These are phyloP conservation scores for Malacoraja senta DNA, from an alignment of 2,797 vertebrate species.

Conservation along the genomic window DNA sequence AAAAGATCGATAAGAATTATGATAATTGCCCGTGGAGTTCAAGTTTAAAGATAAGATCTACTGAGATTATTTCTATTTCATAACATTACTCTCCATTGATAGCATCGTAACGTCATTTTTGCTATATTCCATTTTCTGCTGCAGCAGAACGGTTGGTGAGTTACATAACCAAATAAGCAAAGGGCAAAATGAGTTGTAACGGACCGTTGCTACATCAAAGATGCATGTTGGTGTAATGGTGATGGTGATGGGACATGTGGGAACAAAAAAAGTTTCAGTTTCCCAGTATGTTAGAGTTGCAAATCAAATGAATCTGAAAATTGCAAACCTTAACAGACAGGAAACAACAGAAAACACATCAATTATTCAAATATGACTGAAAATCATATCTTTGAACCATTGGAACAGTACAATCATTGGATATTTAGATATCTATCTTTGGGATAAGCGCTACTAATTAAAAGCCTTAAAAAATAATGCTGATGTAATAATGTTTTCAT, in stretches of 20 bases:
- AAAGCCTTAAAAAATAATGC: neutral
- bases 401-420: neutral
- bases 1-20: neutral
- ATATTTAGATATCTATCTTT: neutral
- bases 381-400: neutral
- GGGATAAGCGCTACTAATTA: neutral
- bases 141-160: neutral
- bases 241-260: neutral
- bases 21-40: neutral
- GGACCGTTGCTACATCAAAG: neutral
- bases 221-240: neutral
- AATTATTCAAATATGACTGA: neutral
- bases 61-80: neutral
- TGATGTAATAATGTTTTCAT: neutral
- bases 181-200: neutral
- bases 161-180: neutral
- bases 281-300: neutral
- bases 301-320: conserved; percentile 6
- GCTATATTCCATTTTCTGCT: neutral
- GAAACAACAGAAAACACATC: neutral
- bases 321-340: neutral
- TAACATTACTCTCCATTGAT: neutral
- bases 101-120: neutral
- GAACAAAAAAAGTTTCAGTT: neutral
- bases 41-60: neutral